Conservation (phyloP, 2,888 invertebrate genomes). For the Erpobdella octoculata region DNA sequence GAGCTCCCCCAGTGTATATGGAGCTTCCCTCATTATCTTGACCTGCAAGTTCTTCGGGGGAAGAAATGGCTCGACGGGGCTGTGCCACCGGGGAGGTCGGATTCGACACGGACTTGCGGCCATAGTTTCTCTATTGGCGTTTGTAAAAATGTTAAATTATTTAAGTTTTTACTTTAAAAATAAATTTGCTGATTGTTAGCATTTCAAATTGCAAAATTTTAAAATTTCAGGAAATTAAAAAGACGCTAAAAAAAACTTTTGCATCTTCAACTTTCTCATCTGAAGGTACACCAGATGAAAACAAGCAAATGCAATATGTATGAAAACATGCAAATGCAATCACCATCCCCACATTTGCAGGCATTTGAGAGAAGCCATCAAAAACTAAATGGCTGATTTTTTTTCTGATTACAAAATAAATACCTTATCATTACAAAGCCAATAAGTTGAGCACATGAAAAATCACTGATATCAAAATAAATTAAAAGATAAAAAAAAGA, state of each 20-base stretch:
- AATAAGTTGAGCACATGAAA: neutral
- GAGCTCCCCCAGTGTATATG: neutral
- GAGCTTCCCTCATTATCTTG: conserved; percentile 32
- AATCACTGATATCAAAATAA: too few relatives aligned
- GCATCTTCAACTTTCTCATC: too few relatives aligned
- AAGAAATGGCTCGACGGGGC: conserved; percentile 41
- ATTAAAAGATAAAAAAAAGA: too few relatives aligned
- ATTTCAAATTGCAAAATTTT: too few relatives aligned
- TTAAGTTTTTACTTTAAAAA: too few relatives aligned
- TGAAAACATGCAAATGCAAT: too few relatives aligned
- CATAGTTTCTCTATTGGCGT: conserved; percentile 47
- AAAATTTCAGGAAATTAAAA: too few relatives aligned
- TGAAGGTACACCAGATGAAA: too few relatives aligned
- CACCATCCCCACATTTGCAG: neutral
- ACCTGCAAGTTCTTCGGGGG: conserved; percentile 40
- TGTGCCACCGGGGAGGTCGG: conserved; percentile 70
- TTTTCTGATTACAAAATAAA: neutral
- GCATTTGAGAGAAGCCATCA: neutral
- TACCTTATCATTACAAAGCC: neutral
- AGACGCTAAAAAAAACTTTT: too few relatives aligned
- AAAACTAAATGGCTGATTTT: neutral
- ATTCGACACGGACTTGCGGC: conserved; percentile 78
- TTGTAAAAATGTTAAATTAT: too few relatives aligned
- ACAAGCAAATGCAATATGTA: too few relatives aligned
- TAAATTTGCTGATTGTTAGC: too few relatives aligned